These are phyloP conservation scores for Chaetophractus vellerosus DNA, from an alignment of 2,797 vertebrate species.

Conservation along the genomic window DNA sequence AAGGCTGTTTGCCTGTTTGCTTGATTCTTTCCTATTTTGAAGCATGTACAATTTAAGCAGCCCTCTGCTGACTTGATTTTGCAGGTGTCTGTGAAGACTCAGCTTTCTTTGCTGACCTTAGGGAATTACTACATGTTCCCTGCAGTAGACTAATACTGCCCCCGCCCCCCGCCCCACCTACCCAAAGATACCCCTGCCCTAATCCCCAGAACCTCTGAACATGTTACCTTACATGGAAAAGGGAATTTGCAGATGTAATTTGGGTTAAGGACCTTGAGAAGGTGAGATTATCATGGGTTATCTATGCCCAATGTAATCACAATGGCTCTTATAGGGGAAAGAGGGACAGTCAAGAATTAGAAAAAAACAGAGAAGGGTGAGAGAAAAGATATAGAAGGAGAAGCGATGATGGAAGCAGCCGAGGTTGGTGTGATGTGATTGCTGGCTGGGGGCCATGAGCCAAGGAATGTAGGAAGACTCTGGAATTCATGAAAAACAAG, in stretches of 20 bases:
- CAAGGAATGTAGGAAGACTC: neutral
- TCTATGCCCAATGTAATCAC: neutral
- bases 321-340: neutral
- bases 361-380: neutral
- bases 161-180: no score
- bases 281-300: neutral
- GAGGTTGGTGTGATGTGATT: neutral
- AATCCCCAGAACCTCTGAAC: neutral
- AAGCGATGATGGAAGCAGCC: neutral
- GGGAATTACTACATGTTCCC: neutral
- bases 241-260: neutral
- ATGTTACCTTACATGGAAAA: neutral
- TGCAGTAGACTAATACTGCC: no score
- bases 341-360: neutral
- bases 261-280: neutral
- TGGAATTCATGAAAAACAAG: neutral
- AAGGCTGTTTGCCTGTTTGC: neutral
- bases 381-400: neutral
- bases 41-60: neutral
- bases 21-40: neutral
- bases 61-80: neutral
- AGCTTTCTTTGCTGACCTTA: neutral
- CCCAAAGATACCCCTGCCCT: neutral
- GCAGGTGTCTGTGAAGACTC: neutral
- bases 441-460: neutral